Percentiles rank a stretch among this genome's conserved stretches.
These are phyloP conservation scores for Ciconia nigra DNA, from an alignment of 2,797 vertebrate genomes.

Conservation along the genomic window DNA sequence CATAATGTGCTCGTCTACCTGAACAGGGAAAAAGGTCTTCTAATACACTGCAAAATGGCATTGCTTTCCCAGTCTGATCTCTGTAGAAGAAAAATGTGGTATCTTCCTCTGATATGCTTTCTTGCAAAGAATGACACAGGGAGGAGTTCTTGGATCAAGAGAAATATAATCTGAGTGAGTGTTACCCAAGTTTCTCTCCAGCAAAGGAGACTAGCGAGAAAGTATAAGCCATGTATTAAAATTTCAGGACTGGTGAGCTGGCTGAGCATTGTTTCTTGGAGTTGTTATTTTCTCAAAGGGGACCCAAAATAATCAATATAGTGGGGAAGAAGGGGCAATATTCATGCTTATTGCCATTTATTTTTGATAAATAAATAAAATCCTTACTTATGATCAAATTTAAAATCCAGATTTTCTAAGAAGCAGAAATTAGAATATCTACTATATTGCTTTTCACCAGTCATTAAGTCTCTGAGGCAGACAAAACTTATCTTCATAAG, in stretches of 20 bases:
- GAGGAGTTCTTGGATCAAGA: background rate
- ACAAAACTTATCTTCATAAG: background rate
- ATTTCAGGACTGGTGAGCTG: background rate
- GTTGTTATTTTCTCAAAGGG: background rate
- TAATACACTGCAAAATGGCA: background rate
- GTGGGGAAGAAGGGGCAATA: background rate
- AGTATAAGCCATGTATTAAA: background rate
- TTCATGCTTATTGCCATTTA: background rate
- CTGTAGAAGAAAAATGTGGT: background rate
- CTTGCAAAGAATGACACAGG: background rate
- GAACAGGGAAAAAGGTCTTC: background rate
- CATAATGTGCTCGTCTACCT: background rate
- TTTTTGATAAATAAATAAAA: background rate
- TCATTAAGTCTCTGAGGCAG: background rate
- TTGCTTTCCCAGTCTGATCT: background rate
- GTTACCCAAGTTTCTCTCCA: background rate
- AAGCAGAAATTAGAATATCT: background rate
- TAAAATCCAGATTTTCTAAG: background rate
- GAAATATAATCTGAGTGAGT: background rate
- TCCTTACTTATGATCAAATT: background rate
- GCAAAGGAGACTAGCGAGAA: rapidly evolving
- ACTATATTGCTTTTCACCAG: background rate
- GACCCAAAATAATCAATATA: background rate
- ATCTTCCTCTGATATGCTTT: background rate
- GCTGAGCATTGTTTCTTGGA: background rate